phyloP scores from a whole-genome alignment of 35 echinoderm and acorn worm species.

The Holothuria glaberrima region DNA sequence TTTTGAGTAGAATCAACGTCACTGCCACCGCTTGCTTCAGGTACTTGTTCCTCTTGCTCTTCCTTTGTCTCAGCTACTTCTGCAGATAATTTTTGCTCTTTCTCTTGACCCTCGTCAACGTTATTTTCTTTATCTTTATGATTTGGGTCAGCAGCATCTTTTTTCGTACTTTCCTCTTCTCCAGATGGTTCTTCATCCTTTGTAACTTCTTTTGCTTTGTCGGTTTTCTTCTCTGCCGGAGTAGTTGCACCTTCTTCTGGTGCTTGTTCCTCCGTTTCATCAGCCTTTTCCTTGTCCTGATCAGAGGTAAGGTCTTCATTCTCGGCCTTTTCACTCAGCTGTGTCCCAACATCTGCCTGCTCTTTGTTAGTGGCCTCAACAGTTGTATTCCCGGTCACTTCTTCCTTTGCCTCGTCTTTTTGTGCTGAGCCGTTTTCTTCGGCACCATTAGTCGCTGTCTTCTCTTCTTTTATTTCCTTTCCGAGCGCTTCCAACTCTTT shows the following conservation, averaged over 20 bases:
- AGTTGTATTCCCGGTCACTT: background rate
- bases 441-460: slow-evolving; percentile 33
- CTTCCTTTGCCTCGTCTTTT: slow-evolving; percentile 53
- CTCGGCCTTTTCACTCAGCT: slow-evolving; percentile 34
- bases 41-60: background rate
- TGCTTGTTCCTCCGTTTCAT: background rate
- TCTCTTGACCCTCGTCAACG: background rate
- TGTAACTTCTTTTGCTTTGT: too few species aligned
- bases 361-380: background rate
- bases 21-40: background rate
- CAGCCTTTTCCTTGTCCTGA: background rate
- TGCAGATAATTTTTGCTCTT: background rate
- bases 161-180: background rate
- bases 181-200: too few species aligned
- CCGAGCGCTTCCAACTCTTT: slow-evolving; percentile 80
- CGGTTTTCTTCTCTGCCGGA: background rate
- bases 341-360: background rate
- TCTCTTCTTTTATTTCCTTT: slow-evolving; percentile 68
- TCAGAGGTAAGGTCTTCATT: slow-evolving; percentile 1
- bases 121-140: background rate
- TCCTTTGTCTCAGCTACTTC: background rate
- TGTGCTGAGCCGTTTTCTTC: slow-evolving; percentile 46
- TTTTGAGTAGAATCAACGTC: background rate
- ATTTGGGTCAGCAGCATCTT: background rate
- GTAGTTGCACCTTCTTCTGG: background rate